phyloP scores from a whole-genome alignment of 2,113 vertebrate species.

The Bothrops jararaca region DNA sequence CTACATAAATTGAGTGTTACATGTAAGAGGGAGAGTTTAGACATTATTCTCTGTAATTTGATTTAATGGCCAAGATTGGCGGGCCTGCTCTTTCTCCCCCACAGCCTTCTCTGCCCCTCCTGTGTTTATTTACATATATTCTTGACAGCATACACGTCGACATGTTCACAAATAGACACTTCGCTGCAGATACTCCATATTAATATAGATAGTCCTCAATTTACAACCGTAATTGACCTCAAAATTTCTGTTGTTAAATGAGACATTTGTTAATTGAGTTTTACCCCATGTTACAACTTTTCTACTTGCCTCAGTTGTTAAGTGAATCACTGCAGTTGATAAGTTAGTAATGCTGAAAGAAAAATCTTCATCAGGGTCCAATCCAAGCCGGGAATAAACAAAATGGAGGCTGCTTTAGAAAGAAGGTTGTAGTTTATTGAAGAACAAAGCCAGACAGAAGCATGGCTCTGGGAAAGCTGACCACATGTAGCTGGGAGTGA shows the following conservation, averaged over 20 bases:
- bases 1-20: constrained; percentile 74
- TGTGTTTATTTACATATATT: constrained; percentile 69
- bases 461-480: too few species aligned
- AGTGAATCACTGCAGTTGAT: too few species aligned
- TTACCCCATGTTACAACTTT: background rate
- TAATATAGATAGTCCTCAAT: constrained; percentile 42
- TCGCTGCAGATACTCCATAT: constrained; percentile 10
- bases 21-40: constrained; percentile 72
- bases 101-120: constrained; percentile 46
- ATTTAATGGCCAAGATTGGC: constrained; percentile 65
- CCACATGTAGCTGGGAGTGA: too few species aligned
- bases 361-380: too few species aligned
- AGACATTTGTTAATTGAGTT: background rate
- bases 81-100: constrained; percentile 38
- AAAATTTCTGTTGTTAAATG: background rate
- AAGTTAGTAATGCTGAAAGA: too few species aligned
- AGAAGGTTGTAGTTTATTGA: too few species aligned
- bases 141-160: background rate
- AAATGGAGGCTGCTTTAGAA: too few species aligned
- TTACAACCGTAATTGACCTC: background rate
- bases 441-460: too few species aligned
- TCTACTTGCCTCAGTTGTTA: too few species aligned
- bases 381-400: too few species aligned
- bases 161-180: background rate
- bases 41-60: constrained; percentile 74